A percentile compares a stretch with the other conserved stretches of the same genome.
Conservation (phyloP, 2,888 invertebrate species). For the Limnephilus rhombicus region DNA sequence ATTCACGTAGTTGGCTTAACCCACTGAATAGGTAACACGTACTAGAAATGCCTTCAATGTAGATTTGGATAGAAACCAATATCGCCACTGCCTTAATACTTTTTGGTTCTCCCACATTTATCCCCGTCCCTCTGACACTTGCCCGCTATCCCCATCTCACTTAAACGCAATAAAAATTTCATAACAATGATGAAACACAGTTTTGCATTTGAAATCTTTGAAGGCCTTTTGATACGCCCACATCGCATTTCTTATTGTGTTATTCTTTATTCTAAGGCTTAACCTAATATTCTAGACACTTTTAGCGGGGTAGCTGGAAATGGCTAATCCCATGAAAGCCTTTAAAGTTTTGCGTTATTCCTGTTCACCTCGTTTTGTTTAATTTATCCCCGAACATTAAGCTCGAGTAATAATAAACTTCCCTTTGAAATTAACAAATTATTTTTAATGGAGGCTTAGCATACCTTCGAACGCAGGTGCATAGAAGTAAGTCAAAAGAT, state of each 20-base stretch:
- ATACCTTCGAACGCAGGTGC: no score
- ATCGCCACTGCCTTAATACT: no score
- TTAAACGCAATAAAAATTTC: no score
- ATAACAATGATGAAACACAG: no score
- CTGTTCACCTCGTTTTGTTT: neutral
- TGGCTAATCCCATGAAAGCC: neutral
- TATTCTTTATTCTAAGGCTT: neutral
- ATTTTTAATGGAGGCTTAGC: neutral
- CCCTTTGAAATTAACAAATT: neutral
- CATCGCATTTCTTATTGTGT: no score
- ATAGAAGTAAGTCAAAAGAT: neutral
- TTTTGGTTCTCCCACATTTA: no score
- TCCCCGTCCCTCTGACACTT: no score
- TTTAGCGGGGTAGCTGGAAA: neutral
- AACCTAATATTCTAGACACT: constrained; percentile 7
- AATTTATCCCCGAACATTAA: neutral
- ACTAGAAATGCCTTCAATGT: no score
- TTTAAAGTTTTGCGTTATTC: neutral
- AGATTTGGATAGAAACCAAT: no score
- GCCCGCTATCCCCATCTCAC: no score
- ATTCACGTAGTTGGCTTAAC: constrained; percentile 37
- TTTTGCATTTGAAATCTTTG: no score
- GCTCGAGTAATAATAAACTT: neutral
- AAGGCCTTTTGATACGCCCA: no score
- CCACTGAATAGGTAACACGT: neutral